phyloP scores from a whole-genome alignment of 2,888 invertebrate species.

The Drosophila putrida region DNA sequence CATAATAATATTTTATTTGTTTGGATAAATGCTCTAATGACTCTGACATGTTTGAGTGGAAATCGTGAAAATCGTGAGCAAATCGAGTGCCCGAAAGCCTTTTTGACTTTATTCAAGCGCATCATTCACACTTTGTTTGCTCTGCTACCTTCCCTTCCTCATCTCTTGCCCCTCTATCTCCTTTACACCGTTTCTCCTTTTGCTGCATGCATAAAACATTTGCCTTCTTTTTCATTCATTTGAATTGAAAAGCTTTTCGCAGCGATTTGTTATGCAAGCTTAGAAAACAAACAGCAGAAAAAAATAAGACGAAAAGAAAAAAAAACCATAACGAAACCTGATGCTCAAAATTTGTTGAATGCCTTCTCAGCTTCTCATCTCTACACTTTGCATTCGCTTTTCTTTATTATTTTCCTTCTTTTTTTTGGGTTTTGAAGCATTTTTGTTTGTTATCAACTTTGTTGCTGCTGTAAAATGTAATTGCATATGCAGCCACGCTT shows the following conservation, averaged over 20 bases:
- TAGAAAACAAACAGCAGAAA: conserved; percentile 67
- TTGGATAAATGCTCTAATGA: conserved; percentile 31
- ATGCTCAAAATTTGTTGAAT: conserved; percentile 69
- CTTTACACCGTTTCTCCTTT: conserved; percentile 2
- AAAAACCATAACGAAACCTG: conserved; percentile 63
- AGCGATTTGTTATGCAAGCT: conserved; percentile 75
- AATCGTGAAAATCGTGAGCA: conserved; percentile 23
- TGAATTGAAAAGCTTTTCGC: conserved; percentile 74
- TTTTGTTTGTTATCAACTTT: conserved; percentile 73
- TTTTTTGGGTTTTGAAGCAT: conserved; percentile 17
- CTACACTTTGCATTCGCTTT: conserved; percentile 22
- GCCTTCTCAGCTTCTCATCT: conserved; percentile 45
- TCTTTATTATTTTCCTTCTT: conserved; percentile 4
- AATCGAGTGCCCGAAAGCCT: conserved; percentile 35
- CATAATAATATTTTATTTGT: conserved; percentile 35
- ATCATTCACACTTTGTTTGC: conserved; percentile 71
- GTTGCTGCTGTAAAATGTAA: conserved; percentile 71
- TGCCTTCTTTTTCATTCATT: conserved; percentile 67
- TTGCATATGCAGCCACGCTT: conserved; percentile 76
- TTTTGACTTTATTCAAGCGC: conserved; percentile 50
- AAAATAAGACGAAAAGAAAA: conserved; percentile 9
- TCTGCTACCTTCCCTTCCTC: conserved; percentile 5
- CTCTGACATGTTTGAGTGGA: conserved; percentile 44
- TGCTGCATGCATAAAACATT: conserved; percentile 70
- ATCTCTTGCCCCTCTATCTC: not conserved